These are phyloP conservation scores for Lophochroa leadbeateri DNA, from an alignment of 2,113 vertebrate genomes.

Conservation along the genomic window DNA sequence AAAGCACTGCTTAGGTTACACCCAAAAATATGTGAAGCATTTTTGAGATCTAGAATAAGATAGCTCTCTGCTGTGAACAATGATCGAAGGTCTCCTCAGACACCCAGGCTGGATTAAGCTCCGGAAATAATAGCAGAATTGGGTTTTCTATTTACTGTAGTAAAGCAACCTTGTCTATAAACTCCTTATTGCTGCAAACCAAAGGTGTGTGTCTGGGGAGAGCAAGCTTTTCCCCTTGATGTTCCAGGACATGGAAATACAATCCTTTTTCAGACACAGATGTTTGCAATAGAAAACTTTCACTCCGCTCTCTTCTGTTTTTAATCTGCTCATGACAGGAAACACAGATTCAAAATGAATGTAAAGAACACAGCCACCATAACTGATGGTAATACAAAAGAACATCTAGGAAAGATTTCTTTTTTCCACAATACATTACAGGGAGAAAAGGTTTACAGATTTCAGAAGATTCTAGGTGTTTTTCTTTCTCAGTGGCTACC, in stretches of 20 bases:
- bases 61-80: neutral
- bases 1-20: neutral
- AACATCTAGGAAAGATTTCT: conserved; percentile 55
- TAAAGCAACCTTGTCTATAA: conserved; percentile 46
- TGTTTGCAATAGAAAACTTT: conserved; percentile 77
- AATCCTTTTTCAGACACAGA: conserved; percentile 68
- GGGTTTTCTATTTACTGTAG: conserved; percentile 40
- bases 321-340: conserved; percentile 71
- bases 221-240: conserved; percentile 66
- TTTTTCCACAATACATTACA: neutral
- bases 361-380: conserved; percentile 61
- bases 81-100: neutral
- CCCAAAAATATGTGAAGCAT: neutral
- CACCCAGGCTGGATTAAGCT: neutral
- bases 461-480: conserved; percentile 15
- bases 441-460: conserved; percentile 40
- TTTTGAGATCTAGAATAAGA: neutral
- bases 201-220: conserved; percentile 64
- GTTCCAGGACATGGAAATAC: conserved; percentile 67
- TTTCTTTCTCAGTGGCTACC: conserved; percentile 20
- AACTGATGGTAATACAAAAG: conserved; percentile 72
- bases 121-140: neutral
- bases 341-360: conserved; percentile 73
- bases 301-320: conserved; percentile 66
- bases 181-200: conserved; percentile 47